Evolutionary conservation across 2,113 vertebrate genomes (phyloP).

Genomic region (Poeciliopsis retropinna): DNA sequence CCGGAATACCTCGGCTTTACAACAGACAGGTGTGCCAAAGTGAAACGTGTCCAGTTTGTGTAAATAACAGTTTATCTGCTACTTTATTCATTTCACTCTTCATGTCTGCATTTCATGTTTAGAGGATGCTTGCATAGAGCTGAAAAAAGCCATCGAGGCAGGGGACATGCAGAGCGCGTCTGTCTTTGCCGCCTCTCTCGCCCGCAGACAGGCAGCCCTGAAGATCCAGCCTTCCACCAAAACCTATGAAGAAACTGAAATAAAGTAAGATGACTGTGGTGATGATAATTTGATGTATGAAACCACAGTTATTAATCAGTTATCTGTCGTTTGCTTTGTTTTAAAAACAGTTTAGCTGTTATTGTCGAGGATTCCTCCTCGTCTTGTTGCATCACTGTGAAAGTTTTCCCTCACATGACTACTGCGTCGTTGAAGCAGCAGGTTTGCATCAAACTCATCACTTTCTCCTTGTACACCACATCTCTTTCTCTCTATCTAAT

Average conservation of each 20-base stretch:
- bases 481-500: too few relatives aligned
- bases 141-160: constrained; percentile 82
- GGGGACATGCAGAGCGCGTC: constrained; percentile 83
- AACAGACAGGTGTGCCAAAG: constrained; percentile 55
- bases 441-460: constrained; percentile 68
- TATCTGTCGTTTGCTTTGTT: background rate
- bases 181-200: constrained; percentile 78
- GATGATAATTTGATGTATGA: background rate
- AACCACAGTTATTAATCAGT: background rate
- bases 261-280: constrained; percentile 79
- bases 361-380: constrained; percentile 87
- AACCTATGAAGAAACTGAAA: constrained; percentile 79
- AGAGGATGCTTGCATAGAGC: constrained; percentile 84
- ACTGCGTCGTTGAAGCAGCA: constrained; percentile 87
- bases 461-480: background rate
- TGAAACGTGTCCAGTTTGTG: background rate
- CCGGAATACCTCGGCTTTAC: constrained; percentile 39
- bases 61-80: constrained; percentile 1
- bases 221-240: constrained; percentile 75
- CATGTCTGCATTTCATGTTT: background rate
- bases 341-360: constrained; percentile 81
- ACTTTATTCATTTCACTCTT: background rate
- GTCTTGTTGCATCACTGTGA: constrained; percentile 85
- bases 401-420: constrained; percentile 82
- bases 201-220: constrained; percentile 77